These are phyloP conservation scores for Troides aeacus DNA, from an alignment of 2,888 invertebrate genomes.

Conservation along the genomic window DNA sequence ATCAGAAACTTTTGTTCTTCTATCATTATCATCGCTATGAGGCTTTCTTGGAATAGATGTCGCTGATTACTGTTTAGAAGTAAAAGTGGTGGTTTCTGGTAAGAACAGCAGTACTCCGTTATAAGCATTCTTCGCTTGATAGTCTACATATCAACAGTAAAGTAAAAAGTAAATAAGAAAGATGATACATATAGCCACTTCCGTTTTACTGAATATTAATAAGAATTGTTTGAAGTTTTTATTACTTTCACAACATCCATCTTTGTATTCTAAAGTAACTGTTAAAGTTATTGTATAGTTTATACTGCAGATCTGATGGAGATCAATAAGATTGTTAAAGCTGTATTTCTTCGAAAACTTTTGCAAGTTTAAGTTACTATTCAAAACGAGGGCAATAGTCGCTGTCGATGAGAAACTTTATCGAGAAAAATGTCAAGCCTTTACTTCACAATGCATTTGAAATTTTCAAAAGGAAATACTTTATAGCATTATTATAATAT, in stretches of 20 bases:
- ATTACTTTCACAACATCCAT: too few relatives aligned
- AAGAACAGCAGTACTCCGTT: too few relatives aligned
- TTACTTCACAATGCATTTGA: conserved; percentile 9
- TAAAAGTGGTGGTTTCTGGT: too few relatives aligned
- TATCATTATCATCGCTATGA: too few relatives aligned
- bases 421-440: conserved; percentile 5
- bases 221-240: not conserved
- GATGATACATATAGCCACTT: too few relatives aligned
- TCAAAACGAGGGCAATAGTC: conserved; percentile 3
- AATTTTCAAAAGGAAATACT: conserved; percentile 8
- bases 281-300: not conserved
- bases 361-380: conserved; percentile 1
- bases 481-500: not conserved
- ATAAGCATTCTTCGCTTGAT: too few relatives aligned
- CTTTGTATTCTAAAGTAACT: not conserved
- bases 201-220: not conserved
- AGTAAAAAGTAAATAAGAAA: too few relatives aligned
- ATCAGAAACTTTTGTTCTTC: too few relatives aligned
- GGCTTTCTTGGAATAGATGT: too few relatives aligned
- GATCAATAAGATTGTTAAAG: conserved; percentile 5
- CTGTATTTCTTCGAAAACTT: not conserved
- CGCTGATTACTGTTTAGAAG: too few relatives aligned
- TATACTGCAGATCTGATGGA: not conserved
- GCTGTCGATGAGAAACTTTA: conserved; percentile 1
- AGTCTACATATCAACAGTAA: too few relatives aligned